phyloP scores from a whole-genome alignment of 2,797 vertebrate genomes.

The Sternarchorhynchus goeldii region DNA sequence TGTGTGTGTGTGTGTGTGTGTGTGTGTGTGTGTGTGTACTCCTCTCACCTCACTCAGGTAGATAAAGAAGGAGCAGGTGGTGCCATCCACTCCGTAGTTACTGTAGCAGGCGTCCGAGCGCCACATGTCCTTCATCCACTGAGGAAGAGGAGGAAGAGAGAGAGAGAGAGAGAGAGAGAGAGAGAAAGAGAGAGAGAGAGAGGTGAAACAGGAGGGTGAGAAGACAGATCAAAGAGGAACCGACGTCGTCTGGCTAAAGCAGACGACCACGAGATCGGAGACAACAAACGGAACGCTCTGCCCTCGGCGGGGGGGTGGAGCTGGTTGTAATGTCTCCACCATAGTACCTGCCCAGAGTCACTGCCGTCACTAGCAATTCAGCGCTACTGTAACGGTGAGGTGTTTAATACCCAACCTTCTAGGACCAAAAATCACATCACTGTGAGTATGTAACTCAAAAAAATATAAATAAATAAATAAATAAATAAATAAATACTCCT shows the following conservation, averaged over 20 bases:
- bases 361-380: not conserved
- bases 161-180: not conserved
- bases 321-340: no score
- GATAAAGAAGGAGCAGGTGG: conserved; percentile 97
- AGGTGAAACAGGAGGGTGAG: not conserved
- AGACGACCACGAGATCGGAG: no score
- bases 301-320: no score
- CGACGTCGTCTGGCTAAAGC: no score
- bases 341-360: no score
- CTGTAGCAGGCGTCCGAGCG: conserved; percentile 91
- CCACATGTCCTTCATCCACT: conserved; percentile 99
- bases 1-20: not conserved
- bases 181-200: no score
- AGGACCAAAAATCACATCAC: no score
- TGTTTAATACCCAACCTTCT: conserved; percentile 19
- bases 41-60: conserved; percentile 97
- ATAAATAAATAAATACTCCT: no score
- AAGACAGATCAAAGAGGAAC: not conserved
- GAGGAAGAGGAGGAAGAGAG: conserved; percentile 48
- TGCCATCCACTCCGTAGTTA: conserved; percentile 97
- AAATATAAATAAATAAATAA: no score
- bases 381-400: not conserved
- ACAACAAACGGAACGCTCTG: no score
- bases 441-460: no score
- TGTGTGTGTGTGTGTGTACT: not conserved